phyloP scores from a whole-genome alignment of 2,888 invertebrate genomes.

The Caenorhabditis sp. region DNA sequence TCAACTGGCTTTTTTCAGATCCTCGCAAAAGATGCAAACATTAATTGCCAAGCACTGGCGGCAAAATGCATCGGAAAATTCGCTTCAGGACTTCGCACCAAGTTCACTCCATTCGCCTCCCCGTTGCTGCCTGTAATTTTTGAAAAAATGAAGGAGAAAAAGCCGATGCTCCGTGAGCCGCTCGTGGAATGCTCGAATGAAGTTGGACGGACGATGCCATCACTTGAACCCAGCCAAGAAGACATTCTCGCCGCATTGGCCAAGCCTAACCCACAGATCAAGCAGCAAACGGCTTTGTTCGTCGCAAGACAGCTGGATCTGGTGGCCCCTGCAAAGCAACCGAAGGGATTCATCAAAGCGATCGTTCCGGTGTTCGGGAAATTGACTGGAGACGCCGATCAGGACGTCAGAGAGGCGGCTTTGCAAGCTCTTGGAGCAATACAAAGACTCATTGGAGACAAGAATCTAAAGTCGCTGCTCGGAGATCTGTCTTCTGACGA shows the following conservation, averaged over 20 bases:
- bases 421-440: conserved; percentile 94
- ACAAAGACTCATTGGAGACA: conserved; percentile 93
- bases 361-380: conserved; percentile 75
- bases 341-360: conserved; percentile 80
- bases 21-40: conserved; percentile 93
- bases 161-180: conserved; percentile 89
- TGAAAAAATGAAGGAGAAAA: conserved; percentile 98
- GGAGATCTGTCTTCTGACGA: conserved; percentile 87
- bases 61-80: conserved; percentile 88
- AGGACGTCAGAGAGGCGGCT: conserved; percentile 87
- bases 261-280: conserved; percentile 81
- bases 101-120: conserved; percentile 84
- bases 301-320: conserved; percentile 62
- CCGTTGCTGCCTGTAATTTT: conserved; percentile 83
- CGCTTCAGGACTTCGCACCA: conserved; percentile 89
- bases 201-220: conserved; percentile 40
- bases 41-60: conserved; percentile 90
- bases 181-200: conserved; percentile 90
- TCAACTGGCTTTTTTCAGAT: conserved; percentile 82
- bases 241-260: conserved; percentile 88
- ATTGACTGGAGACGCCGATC: conserved; percentile 62
- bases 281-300: conserved; percentile 79
- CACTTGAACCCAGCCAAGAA: conserved; percentile 83
- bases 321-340: conserved; percentile 57
- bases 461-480: conserved; percentile 88